phyloP scores from a whole-genome alignment of 2,113 vertebrate genomes.

The Meleagris gallopavo region DNA sequence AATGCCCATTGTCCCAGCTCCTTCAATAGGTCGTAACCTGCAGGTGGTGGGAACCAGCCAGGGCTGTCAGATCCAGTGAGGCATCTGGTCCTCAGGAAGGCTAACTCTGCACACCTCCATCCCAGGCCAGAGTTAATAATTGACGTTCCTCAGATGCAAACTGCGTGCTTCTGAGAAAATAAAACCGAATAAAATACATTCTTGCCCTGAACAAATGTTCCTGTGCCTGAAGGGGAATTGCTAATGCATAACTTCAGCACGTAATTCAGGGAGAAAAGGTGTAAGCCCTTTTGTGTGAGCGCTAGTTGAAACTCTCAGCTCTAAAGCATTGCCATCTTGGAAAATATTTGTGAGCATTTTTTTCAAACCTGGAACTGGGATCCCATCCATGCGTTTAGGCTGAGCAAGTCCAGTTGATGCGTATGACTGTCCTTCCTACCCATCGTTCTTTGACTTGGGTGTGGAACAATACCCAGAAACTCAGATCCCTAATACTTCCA shows the following conservation, averaged over 20 bases:
- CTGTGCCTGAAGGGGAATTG: neutral
- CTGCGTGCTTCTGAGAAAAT: conserved; percentile 6
- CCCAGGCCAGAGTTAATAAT: conserved; percentile 51
- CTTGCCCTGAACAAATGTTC: neutral
- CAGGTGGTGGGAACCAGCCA: neutral
- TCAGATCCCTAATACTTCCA: too few relatives aligned
- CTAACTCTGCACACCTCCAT: neutral
- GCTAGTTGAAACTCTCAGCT: neutral
- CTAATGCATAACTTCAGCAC: neutral
- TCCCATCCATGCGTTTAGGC: neutral
- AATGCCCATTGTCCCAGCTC: neutral
- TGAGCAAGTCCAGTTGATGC: too few relatives aligned
- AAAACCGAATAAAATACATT: neutral
- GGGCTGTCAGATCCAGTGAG: neutral
- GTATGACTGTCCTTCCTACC: neutral
- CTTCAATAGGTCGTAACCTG: neutral
- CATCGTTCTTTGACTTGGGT: neutral
- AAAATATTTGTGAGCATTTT: neutral
- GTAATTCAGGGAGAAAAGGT: neutral
- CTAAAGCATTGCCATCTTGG: neutral
- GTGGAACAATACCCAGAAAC: neutral
- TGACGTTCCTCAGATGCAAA: neutral
- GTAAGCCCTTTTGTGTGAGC: neutral
- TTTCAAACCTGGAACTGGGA: neutral
- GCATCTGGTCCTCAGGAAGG: neutral